phyloP scores from a whole-genome alignment of 2,888 invertebrate species.

The Sphaeridia pumilis region DNA sequence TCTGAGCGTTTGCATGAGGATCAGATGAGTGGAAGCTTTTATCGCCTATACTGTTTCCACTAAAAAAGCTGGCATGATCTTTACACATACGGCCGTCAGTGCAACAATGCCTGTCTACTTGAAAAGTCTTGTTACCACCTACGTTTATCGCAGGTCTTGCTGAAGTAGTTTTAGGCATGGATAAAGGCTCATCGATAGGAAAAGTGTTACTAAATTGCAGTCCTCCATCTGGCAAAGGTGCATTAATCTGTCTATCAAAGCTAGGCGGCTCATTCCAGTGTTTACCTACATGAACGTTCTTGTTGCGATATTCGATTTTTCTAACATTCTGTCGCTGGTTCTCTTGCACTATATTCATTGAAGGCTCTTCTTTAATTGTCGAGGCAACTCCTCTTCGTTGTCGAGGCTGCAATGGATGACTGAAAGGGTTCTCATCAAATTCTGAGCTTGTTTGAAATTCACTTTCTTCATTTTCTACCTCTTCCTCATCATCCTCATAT shows the following conservation, averaged over 20 bases:
- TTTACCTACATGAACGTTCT: no score
- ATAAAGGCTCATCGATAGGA: slow-evolving; percentile 63
- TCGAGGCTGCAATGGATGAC: slow-evolving; percentile 7
- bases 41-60: no score
- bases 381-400: neutral
- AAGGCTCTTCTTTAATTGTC: neutral
- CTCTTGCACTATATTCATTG: neutral
- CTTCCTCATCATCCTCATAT: slow-evolving; percentile 5
- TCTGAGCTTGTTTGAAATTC: neutral
- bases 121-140: slow-evolving; percentile 36
- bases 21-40: no score
- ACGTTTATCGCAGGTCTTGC: neutral
- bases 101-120: slow-evolving; percentile 45
- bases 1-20: no score
- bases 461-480: slow-evolving; percentile 8
- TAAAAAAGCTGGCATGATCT: slow-evolving; percentile 23
- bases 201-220: slow-evolving; percentile 46
- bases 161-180: neutral
- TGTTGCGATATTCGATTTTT: no score
- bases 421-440: slow-evolving; percentile 8
- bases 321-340: neutral
- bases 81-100: slow-evolving; percentile 40
- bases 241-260: no score
- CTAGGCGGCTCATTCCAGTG: no score
- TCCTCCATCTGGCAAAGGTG: neutral